A percentile compares a stretch with the other conserved stretches of the same genome.
phyloP scores from a whole-genome alignment of 2,797 vertebrate genomes.

The Columba guinea region DNA sequence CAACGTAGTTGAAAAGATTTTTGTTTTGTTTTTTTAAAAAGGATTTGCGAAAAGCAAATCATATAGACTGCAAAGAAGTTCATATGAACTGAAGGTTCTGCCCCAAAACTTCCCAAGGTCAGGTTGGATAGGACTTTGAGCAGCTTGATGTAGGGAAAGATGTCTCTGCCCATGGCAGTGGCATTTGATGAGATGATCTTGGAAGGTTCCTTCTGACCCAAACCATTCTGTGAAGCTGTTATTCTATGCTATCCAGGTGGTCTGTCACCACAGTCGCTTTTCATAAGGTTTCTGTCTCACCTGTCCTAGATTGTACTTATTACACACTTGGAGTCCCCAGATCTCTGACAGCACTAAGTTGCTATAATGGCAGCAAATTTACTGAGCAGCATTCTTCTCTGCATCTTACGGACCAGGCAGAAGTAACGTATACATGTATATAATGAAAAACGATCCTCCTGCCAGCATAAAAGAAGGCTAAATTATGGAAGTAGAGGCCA shows the following conservation, averaged over 20 bases:
- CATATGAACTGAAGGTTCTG: not conserved
- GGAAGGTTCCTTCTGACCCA: not conserved
- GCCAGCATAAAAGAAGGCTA: not conserved
- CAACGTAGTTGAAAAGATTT: not conserved
- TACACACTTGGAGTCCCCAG: not conserved
- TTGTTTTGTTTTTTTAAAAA: not conserved
- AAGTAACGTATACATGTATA: not conserved
- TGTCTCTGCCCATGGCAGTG: not conserved
- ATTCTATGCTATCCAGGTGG: not conserved
- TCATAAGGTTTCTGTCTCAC: not conserved
- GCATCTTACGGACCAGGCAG: not conserved
- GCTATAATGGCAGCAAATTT: not conserved
- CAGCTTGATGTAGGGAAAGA: not conserved
- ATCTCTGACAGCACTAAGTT: not conserved
- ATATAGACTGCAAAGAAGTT: not conserved
- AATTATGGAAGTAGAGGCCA: not conserved
- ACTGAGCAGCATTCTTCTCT: not conserved
- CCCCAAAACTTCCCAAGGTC: not conserved
- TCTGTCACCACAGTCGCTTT: not conserved
- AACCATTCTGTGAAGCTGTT: not conserved
- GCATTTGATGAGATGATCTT: not conserved
- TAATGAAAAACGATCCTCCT: not conserved
- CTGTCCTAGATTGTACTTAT: not conserved
- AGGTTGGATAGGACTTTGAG: not conserved
- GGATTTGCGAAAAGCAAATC: fast-evolving